A percentile compares a stretch with the other conserved stretches of the same genome.
Conservation (phyloP, 2,113 vertebrate species). For the Ptilonorhynchus violaceus region DNA sequence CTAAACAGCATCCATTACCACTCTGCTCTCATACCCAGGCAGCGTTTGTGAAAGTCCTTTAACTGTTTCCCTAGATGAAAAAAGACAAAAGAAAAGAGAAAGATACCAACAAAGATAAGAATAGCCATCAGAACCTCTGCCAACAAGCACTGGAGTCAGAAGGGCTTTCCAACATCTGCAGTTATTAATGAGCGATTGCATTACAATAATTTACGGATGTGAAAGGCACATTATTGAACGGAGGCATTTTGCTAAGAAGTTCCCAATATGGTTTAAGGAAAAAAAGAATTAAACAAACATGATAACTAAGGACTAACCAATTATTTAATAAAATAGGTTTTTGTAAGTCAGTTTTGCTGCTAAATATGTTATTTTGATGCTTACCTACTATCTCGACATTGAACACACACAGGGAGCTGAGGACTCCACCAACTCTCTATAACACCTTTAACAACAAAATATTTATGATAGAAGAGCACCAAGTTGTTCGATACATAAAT, state of each 20-base stretch:
- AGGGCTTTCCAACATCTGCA: conserved; percentile 38
- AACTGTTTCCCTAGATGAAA: background rate
- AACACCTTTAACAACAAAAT: background rate
- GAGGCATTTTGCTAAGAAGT: background rate
- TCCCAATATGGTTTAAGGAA: background rate
- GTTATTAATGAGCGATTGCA: background rate
- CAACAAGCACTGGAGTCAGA: background rate
- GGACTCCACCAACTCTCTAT: background rate
- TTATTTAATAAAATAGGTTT: background rate
- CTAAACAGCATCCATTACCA: background rate
- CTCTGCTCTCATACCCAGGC: background rate
- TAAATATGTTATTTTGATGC: background rate
- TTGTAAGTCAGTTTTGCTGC: background rate
- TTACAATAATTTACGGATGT: background rate
- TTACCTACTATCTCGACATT: background rate
- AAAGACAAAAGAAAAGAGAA: background rate
- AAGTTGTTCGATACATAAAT: background rate
- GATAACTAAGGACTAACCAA: background rate
- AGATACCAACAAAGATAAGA: conserved; percentile 28
- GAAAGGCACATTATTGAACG: background rate
- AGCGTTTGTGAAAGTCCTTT: background rate
- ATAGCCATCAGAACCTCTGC: conserved; percentile 42
- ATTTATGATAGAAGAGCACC: rapidly evolving
- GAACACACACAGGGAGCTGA: rapidly evolving
- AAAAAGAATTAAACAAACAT: background rate